These are phyloP conservation scores for Apamea sordens DNA, from an alignment of 2,888 invertebrate species.

Conservation along the genomic window DNA sequence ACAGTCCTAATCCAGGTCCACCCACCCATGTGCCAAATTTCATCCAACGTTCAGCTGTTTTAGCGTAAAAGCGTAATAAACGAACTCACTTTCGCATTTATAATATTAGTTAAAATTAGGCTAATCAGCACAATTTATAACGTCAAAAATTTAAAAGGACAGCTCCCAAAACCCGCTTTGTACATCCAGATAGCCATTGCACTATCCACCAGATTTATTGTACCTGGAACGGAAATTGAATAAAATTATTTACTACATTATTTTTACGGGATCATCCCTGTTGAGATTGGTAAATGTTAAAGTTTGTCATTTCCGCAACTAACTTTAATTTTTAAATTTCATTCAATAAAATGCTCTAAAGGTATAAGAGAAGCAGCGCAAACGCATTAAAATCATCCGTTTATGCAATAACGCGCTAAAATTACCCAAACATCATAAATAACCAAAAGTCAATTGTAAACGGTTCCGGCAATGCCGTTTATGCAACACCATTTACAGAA, in stretches of 20 bases:
- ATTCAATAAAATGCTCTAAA: background rate
- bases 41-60: no score
- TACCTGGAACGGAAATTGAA: conserved; percentile 1
- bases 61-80: no score
- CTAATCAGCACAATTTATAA: no score
- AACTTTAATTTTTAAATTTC: background rate
- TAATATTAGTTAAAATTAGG: no score
- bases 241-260: background rate
- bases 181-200: no score
- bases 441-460: conserved; percentile 40
- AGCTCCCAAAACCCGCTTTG: no score
- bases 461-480: conserved; percentile 64
- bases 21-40: no score
- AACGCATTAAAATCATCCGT: conserved; percentile 18
- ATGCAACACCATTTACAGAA: conserved; percentile 55
- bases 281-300: background rate
- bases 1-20: no score
- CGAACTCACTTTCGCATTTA: no score
- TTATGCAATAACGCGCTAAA: conserved; percentile 28
- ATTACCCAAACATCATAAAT: conserved; percentile 56
- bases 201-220: background rate
- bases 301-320: background rate
- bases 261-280: background rate
- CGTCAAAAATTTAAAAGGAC: no score
- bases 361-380: background rate